These are phyloP conservation scores for Phorcus lineatus DNA, from an alignment of 2,888 invertebrate species.

Conservation along the genomic window DNA sequence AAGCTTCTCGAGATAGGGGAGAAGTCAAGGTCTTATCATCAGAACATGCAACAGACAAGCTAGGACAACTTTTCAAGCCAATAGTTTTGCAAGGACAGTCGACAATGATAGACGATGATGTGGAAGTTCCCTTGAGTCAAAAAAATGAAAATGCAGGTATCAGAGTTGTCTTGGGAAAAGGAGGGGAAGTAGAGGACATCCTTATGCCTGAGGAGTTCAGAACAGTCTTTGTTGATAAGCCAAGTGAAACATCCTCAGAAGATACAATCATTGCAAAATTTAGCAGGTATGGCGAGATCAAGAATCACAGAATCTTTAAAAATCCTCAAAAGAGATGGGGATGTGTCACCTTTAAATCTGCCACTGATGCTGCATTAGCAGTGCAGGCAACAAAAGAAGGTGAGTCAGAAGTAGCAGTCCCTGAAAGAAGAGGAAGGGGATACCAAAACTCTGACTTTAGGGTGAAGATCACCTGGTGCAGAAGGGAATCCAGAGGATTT, in stretches of 20 bases:
- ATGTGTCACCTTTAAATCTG: constrained; percentile 46
- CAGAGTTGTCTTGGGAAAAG: constrained; percentile 51
- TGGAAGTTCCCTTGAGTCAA: constrained; percentile 34
- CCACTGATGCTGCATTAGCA: constrained; percentile 34
- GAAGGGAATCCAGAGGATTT: constrained; percentile 51
- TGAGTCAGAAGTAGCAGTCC: constrained; percentile 42
- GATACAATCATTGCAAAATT: constrained; percentile 37
- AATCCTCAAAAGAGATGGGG: constrained; percentile 51
- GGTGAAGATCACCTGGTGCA: constrained; percentile 52
- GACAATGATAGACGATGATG: constrained; percentile 25
- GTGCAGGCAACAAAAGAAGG: constrained; percentile 35
- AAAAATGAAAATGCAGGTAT: constrained; percentile 40
- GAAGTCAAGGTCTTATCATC: constrained; percentile 50
- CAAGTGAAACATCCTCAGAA: constrained; percentile 30
- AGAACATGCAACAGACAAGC: neutral
- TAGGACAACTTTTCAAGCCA: neutral
- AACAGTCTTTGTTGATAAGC: constrained; percentile 44
- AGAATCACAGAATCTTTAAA: constrained; percentile 36
- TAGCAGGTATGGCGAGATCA: constrained; percentile 47
- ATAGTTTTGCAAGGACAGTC: neutral
- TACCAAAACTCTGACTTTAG: constrained; percentile 40
- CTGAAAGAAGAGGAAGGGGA: constrained; percentile 30
- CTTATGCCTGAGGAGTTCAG: constrained; percentile 58
- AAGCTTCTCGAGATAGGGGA: constrained; percentile 51
- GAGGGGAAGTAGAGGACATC: constrained; percentile 48